Evolutionary conservation across 1,140 invertebrate genomes (phyloP).

Genomic region (Sinonovacula constricta): DNA sequence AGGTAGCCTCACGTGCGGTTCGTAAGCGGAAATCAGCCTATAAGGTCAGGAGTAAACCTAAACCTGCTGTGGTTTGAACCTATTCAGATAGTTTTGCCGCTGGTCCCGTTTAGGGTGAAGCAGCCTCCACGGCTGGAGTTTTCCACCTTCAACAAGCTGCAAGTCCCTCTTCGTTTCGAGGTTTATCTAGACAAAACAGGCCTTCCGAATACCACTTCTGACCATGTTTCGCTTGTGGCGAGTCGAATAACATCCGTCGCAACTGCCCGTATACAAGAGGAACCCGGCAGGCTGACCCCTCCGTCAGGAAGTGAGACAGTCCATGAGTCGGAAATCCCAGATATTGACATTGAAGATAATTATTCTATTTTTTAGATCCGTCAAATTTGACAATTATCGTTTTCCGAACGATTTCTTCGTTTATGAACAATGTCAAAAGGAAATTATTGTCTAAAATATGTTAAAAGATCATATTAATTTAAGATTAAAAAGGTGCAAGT

Average conservation of each 20-base stretch:
- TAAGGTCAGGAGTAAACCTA: too few relatives aligned
- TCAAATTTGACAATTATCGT: constrained; percentile 4
- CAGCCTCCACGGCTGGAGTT: too few relatives aligned
- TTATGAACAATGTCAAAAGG: constrained; percentile 27
- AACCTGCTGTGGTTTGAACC: too few relatives aligned
- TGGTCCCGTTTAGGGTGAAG: too few relatives aligned
- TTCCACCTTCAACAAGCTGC: too few relatives aligned
- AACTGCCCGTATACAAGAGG: neutral
- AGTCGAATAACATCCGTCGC: neutral
- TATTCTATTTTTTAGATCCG: constrained; percentile 2
- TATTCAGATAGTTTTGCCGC: too few relatives aligned
- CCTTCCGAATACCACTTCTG: too few relatives aligned
- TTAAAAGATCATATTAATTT: constrained; percentile 17
- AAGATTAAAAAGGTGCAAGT: constrained; percentile 10
- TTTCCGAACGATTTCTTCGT: constrained; percentile 8
- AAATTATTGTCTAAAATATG: constrained; percentile 25
- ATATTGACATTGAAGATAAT: neutral
- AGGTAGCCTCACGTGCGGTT: too few relatives aligned
- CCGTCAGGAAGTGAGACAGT: neutral
- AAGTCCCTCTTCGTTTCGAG: too few relatives aligned
- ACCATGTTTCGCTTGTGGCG: constrained; percentile 8
- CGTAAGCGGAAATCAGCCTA: too few relatives aligned
- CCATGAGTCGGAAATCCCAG: neutral
- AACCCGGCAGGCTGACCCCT: neutral
- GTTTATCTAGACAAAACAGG: too few relatives aligned